Percentiles rank a stretch among this genome's conserved stretches.
phyloP scores from a whole-genome alignment of 2,113 vertebrate genomes.

The Pseudorhombus dupliciocellatus region DNA sequence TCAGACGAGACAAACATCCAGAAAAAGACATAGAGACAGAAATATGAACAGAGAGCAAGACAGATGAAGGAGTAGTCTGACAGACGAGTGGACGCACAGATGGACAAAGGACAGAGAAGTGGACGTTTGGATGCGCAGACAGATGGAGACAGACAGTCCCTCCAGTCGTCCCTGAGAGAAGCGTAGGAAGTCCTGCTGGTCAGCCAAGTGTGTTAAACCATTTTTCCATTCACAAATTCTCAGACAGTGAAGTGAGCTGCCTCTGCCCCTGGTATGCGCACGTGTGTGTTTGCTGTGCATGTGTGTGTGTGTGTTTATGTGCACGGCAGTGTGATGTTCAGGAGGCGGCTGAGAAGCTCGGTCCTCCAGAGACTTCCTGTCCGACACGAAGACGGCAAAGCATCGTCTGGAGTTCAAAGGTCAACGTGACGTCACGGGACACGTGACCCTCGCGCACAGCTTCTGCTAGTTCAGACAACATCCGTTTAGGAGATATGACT shows the following conservation, averaged over 20 bases:
- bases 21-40: neutral
- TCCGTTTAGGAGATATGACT: too few relatives aligned
- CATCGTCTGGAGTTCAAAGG: too few relatives aligned
- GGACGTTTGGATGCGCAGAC: neutral
- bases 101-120: neutral
- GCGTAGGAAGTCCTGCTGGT: constrained; percentile 53
- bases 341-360: too few relatives aligned
- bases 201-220: constrained; percentile 71
- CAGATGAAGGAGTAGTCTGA: neutral
- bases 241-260: constrained; percentile 72
- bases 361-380: too few relatives aligned
- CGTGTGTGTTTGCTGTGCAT: constrained; percentile 30
- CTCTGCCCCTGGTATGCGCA: constrained; percentile 46
- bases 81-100: neutral
- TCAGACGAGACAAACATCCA: neutral
- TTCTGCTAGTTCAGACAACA: too few relatives aligned
- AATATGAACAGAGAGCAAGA: neutral
- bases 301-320: constrained; percentile 1
- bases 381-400: too few relatives aligned
- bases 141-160: constrained; percentile 15
- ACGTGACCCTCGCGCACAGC: too few relatives aligned
- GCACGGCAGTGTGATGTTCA: neutral
- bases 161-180: constrained; percentile 22
- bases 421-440: too few relatives aligned
- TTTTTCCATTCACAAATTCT: constrained; percentile 83